These are phyloP conservation scores for Cephalopterus ornatus DNA, from an alignment of 2,113 vertebrate genomes.

Conservation along the genomic window DNA sequence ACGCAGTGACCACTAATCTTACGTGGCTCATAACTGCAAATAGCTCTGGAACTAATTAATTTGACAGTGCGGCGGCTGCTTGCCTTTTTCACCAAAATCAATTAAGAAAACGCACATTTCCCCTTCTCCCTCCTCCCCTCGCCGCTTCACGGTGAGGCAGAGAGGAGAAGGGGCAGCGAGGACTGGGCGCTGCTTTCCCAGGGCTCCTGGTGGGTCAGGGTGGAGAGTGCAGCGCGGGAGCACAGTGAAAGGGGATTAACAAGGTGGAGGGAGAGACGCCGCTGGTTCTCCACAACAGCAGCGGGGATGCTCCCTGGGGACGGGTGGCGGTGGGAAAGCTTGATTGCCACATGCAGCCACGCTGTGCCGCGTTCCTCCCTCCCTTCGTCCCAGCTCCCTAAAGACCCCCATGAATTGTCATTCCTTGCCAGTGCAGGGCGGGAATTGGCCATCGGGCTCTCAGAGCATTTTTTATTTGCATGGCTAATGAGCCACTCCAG, in stretches of 20 bases:
- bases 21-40: constrained; percentile 17
- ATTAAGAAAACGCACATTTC: constrained; percentile 40
- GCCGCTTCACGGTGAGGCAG: neutral
- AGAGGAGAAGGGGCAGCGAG: neutral
- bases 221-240: neutral
- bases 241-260: constrained; percentile 41
- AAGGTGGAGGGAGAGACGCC: neutral
- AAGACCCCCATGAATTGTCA: constrained; percentile 58
- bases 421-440: neutral
- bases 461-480: constrained; percentile 43
- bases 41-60: constrained; percentile 47
- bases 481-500: constrained; percentile 49
- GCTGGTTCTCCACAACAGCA: neutral
- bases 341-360: constrained; percentile 58
- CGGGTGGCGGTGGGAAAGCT: constrained; percentile 66
- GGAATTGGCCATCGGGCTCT: neutral
- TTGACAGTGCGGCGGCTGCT: neutral
- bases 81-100: constrained; percentile 45
- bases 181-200: constrained; percentile 49
- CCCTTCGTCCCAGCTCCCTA: neutral
- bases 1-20: neutral
- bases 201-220: neutral
- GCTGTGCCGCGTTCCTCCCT: constrained; percentile 3
- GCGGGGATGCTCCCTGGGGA: constrained; percentile 31
- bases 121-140: neutral